A percentile compares a stretch with the other conserved stretches of the same genome.
Conservation (phyloP, 2,797 vertebrate species). For the Chelon labrosus region DNA sequence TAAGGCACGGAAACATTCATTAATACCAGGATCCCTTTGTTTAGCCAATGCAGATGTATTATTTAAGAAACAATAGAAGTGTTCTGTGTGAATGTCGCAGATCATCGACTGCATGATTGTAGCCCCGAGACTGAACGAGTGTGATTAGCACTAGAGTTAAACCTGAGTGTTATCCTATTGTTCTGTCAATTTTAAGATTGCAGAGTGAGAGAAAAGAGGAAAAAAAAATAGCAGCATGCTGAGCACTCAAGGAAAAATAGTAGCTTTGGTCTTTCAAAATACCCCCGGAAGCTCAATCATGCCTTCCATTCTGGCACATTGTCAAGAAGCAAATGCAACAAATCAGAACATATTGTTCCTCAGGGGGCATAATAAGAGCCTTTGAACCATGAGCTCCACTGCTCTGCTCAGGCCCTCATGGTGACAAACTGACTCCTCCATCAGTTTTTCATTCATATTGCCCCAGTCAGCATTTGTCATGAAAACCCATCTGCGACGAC, state of each 20-base stretch:
- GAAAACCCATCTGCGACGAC: conserved; percentile 41
- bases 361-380: conserved; percentile 63
- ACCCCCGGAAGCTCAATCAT: conserved; percentile 78
- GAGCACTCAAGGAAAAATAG: conserved; percentile 70
- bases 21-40: conserved; percentile 50
- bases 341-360: conserved; percentile 86
- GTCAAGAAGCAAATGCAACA: conserved; percentile 77
- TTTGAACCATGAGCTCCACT: conserved; percentile 60
- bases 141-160: conserved; percentile 61
- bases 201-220: conserved; percentile 46
- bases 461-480: conserved; percentile 42
- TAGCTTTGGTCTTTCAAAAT: conserved; percentile 69
- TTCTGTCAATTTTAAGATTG: conserved; percentile 74
- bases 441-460: conserved; percentile 52
- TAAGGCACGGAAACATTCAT: conserved; percentile 56
- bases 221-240: conserved; percentile 53
- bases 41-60: conserved; percentile 50
- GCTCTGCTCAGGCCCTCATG: conserved; percentile 54
- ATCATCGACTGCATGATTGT: conserved; percentile 60
- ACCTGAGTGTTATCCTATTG: conserved; percentile 69
- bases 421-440: conserved; percentile 65
- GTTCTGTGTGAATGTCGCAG: conserved; percentile 46
- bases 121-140: conserved; percentile 46
- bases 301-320: conserved; percentile 77
- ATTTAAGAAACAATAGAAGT: conserved; percentile 57